Percentiles rank a stretch among this genome's conserved stretches.
phyloP scores from a whole-genome alignment of 2,888 invertebrate genomes.

The Plebejus melissa region DNA sequence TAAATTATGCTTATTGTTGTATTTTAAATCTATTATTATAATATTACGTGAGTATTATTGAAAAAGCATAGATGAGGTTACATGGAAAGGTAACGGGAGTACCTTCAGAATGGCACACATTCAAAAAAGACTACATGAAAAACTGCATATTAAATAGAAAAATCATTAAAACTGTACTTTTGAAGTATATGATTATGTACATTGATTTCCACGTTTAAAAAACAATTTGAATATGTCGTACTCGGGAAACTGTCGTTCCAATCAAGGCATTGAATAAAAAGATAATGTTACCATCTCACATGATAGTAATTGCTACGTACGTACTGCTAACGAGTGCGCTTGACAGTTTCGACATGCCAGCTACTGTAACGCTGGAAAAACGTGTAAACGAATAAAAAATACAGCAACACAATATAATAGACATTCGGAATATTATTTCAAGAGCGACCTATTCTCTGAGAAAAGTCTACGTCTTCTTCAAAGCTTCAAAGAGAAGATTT shows the following conservation, averaged over 20 bases:
- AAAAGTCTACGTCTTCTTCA: background rate
- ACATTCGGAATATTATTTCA: background rate
- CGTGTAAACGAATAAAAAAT: conserved; percentile 11
- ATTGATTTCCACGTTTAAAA: conserved; percentile 42
- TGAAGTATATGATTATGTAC: conserved; percentile 63
- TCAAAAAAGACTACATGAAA: conserved; percentile 60
- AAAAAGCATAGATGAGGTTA: conserved; percentile 72
- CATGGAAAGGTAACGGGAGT: conserved; percentile 64
- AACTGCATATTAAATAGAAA: conserved; percentile 63
- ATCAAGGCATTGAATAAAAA: conserved; percentile 22
- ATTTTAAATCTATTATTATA: conserved; percentile 65
- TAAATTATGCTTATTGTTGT: conserved; percentile 76
- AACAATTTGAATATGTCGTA: conserved; percentile 22
- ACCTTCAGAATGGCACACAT: conserved; percentile 72
- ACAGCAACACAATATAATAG: background rate
- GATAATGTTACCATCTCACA: background rate
- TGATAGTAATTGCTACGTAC: background rate
- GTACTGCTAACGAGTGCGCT: background rate
- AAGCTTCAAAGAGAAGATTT: background rate
- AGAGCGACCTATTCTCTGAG: background rate
- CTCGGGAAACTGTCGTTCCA: conserved; percentile 16
- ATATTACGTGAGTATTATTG: conserved; percentile 70
- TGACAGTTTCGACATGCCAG: conserved; percentile 24
- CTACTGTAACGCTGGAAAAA: background rate
- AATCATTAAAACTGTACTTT: conserved; percentile 67